Evolutionary conservation across 1,140 invertebrate species (phyloP), one percentile per base, ranked within the genome.

Genomic region (Homalodisca vitripennis): DNA sequence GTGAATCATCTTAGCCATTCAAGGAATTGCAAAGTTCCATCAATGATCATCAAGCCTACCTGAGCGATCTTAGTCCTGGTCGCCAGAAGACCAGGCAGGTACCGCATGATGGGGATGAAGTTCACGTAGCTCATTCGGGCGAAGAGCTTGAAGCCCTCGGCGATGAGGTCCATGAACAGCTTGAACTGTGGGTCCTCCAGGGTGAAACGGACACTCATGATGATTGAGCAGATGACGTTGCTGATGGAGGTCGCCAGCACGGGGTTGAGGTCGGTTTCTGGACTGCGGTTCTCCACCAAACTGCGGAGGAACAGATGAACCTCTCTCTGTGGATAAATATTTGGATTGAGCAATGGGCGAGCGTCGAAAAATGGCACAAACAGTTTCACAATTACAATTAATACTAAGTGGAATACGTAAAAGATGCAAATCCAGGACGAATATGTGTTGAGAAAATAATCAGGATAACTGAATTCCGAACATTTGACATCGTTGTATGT

Each of bases 161-260:
- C 92, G 72, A 95, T 93, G 2, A 95, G 82, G 46, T 84, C 79
- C 84, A 93, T 93, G 75, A 95, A 91, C 46, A 91, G 82, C 22
- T 84, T 81, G 80, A 96, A 97, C 20, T 86, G 83, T 1, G 81
- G 78, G 74, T 95, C 92, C 17, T 90, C 87, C 70, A 89, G 85
- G 48, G 87, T 85, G 78, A 95, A 97, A 3, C 93, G 83, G 0
- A 93, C 87, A 20, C 91, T 91, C 93, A 97, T 97, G 71, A 94
- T 86, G 32, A 97, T 87, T 27, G 89, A 90, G 78, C 94, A 95
- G 69, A 98, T 95, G 0, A 97, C 92, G 78, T 97, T 98, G 76
- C 90, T 92, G 64, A 96, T 89, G 1, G 91, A 88, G 69, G 91
- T 85, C n/a, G 89, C 88, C 20, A 96, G 82, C 1, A 87, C 80